Percentiles rank a stretch among this genome's conserved stretches.
Conservation (phyloP, 2,888 invertebrate species). For the Spodoptera picta region DNA sequence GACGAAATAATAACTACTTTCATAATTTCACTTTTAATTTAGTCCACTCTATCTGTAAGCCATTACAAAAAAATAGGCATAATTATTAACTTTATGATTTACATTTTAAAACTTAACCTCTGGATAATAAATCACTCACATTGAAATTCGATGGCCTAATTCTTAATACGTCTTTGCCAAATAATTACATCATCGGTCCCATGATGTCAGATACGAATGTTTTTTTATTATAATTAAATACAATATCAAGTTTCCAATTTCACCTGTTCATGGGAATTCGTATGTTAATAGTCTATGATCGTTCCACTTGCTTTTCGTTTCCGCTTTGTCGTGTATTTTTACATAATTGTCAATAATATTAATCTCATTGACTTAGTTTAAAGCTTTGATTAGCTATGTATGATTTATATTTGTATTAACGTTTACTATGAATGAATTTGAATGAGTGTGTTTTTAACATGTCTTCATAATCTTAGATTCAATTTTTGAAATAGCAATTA, state of each 20-base stretch:
- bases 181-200: slow-evolving; percentile 58
- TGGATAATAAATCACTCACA: slow-evolving; percentile 18
- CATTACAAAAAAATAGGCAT: too few species aligned
- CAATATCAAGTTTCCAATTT: slow-evolving; percentile 68
- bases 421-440: neutral
- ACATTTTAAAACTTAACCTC: neutral
- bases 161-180: slow-evolving; percentile 1
- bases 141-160: neutral
- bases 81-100: too few species aligned
- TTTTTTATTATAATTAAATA: slow-evolving; percentile 62
- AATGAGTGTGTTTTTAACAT: neutral
- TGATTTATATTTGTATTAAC: too few species aligned
- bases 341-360: slow-evolving; percentile 42
- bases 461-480: neutral
- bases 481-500: too few species aligned
- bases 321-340: slow-evolving; percentile 52
- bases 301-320: slow-evolving; percentile 40
- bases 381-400: slow-evolving; percentile 21
- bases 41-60: too few species aligned
- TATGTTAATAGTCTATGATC: slow-evolving; percentile 61
- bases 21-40: too few species aligned
- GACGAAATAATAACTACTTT: too few species aligned
- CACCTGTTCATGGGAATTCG: slow-evolving; percentile 68
- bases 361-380: slow-evolving; percentile 31
- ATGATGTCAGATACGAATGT: slow-evolving; percentile 62